Evolutionary conservation across 92 coral and sea anemone species (phyloP).

Genomic region (Hydrozoanthus gracilis): DNA sequence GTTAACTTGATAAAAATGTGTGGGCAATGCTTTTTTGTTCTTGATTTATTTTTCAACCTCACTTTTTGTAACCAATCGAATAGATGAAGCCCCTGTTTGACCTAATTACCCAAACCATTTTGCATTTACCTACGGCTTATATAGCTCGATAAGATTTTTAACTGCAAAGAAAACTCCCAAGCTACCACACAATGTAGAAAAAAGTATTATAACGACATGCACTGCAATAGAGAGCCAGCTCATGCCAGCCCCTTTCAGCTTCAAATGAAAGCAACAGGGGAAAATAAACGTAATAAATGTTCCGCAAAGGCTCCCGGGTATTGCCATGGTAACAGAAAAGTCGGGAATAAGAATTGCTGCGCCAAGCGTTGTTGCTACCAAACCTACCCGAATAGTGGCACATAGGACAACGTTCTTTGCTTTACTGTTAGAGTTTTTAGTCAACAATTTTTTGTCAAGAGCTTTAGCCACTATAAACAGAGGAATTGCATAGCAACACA

Average conservation of each 20-base stretch:
- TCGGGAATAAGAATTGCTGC: slow-evolving; percentile 35
- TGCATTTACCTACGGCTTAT: neutral
- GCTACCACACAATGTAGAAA: slow-evolving; percentile 33
- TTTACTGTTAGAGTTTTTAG: slow-evolving; percentile 10
- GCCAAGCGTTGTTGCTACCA: slow-evolving; percentile 24
- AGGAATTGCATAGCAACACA: slow-evolving; percentile 41
- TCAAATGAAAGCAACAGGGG: slow-evolving; percentile 31
- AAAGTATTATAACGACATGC: slow-evolving; percentile 13
- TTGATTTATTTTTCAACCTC: neutral
- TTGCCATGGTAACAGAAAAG: slow-evolving; percentile 37
- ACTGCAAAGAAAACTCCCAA: slow-evolving; percentile 40
- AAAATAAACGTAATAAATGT: slow-evolving; percentile 37
- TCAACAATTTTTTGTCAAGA: slow-evolving; percentile 2
- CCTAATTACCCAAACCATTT: too few species aligned
- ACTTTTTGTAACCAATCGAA: neutral
- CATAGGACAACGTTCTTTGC: slow-evolving; percentile 1
- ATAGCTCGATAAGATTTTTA: slow-evolving; percentile 11
- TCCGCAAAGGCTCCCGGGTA: slow-evolving; percentile 48
- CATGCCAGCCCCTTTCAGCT: slow-evolving; percentile 12
- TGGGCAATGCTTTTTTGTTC: neutral
- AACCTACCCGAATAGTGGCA: slow-evolving; percentile 5
- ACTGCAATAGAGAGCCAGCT: slow-evolving; percentile 23
- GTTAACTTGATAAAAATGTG: too few species aligned
- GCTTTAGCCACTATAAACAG: slow-evolving; percentile 25
- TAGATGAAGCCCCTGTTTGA: neutral